Base-by-base conservation (phyloP, 2,113 vertebrate species). In the Shinisaurus crocodilurus region DNA sequence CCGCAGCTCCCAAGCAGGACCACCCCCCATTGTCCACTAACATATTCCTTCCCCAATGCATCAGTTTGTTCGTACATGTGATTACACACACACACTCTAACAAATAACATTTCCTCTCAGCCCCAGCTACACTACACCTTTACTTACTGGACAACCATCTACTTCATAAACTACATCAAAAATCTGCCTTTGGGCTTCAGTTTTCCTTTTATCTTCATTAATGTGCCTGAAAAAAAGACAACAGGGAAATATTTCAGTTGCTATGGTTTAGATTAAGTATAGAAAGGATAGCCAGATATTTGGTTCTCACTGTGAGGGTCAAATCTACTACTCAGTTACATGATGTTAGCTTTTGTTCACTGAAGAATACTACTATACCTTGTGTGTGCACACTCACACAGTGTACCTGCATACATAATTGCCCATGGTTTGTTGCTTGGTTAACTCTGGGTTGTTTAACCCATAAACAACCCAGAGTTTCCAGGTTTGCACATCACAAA, bases 131-230 rank as follows among this genome's bases (percentile, higher is more conserved):
- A 54, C n/a, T 65, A n/a, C 23, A 54, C n/a, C 18, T 54, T 70
- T 92, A 98, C 99, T 99, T 97, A 99, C 99, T 43, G 99, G 99
- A 93, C 99, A 99, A 92, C 99, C 99, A 93, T 99, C 99, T 72
- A 99, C 99, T 97, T 99, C 99, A 95, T 99, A 99, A 91, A 99
- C 99, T 32, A 99, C 98, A 1, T 99, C 99, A 95, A 99, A 99
- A 96, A 99, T 99, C 95, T 99, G 99, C 95, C 98, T 99, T 94
- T 99, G 99, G 69, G 98, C 99, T 94, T 99, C 99, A 0, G 99
- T 99, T 97, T 99, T 99, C 89, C 99, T 98, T 96, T 99, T 99
- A 96, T 99, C 99, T 94, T 99, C 99, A 83, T 99, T 99, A 95
- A 99, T 99, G 94, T 99, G 99, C 65, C 99, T 99, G 93, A 86